Percentiles rank a stretch among this genome's conserved stretches.
phyloP scores from a whole-genome alignment of 2,797 vertebrate genomes.

The Bufotes viridis region DNA sequence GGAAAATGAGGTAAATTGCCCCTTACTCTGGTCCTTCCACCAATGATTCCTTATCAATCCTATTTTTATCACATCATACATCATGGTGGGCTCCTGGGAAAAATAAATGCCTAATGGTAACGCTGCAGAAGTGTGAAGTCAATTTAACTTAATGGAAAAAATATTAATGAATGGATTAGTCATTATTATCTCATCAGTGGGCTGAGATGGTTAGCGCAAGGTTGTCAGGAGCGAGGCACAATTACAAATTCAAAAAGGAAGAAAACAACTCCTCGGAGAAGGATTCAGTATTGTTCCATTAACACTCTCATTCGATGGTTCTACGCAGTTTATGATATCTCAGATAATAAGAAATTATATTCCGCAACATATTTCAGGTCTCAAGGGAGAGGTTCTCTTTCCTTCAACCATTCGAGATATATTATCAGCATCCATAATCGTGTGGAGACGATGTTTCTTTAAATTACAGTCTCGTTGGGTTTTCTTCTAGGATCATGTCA shows the following conservation, averaged over 20 bases:
- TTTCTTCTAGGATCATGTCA: conserved; percentile 20
- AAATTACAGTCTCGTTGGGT: neutral
- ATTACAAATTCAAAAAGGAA: neutral
- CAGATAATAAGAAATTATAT: neutral
- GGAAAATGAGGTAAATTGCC: too few species aligned
- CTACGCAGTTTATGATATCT: neutral
- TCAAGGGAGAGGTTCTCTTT: neutral
- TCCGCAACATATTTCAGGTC: neutral
- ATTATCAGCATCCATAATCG: neutral
- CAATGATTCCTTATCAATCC: neutral
- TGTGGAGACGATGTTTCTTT: neutral
- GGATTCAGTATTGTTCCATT: neutral
- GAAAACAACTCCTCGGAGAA: neutral
- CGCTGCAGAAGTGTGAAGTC: conserved; percentile 20
- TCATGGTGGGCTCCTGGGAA: neutral
- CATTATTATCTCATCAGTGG: neutral
- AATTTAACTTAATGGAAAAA: conserved; percentile 36
- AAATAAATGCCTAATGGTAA: neutral
- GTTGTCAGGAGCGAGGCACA: neutral
- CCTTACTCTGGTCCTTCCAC: too few species aligned
- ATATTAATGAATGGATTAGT: conserved; percentile 24
- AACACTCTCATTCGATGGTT: neutral
- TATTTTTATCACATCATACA: neutral
- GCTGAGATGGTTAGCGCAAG: neutral
- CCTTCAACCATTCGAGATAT: neutral